These are phyloP conservation scores for Eufriesea mexicana DNA, from an alignment of 1,140 invertebrate species.

Conservation along the genomic window DNA sequence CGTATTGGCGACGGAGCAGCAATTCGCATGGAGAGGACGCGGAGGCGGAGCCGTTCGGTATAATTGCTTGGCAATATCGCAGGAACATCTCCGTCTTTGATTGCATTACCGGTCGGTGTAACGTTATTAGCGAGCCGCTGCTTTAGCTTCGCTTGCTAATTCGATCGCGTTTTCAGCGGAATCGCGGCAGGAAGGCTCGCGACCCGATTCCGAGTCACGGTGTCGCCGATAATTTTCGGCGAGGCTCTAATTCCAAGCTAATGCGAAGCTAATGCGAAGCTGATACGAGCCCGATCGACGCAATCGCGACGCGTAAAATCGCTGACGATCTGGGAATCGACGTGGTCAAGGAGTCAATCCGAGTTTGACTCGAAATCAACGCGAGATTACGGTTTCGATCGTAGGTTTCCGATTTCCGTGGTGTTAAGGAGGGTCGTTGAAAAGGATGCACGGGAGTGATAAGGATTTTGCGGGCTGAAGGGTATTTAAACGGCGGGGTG, in stretches of 20 bases:
- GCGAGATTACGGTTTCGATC: too few relatives aligned
- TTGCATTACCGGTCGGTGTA: constrained; percentile 40
- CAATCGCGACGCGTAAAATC: neutral
- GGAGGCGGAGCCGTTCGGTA: neutral
- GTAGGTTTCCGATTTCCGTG: too few relatives aligned
- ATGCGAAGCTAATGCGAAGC: neutral
- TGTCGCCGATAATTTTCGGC: neutral
- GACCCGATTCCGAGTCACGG: neutral
- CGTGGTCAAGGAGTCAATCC: too few relatives aligned
- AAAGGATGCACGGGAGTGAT: too few relatives aligned
- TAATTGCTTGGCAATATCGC: constrained; percentile 23
- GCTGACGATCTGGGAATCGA: neutral
- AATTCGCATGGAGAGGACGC: neutral
- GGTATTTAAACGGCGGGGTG: neutral
- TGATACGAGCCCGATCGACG: neutral
- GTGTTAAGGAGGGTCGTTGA: too few relatives aligned
- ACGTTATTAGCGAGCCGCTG: constrained; percentile 29
- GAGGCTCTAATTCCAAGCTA: neutral
- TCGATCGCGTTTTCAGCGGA: constrained; percentile 47
- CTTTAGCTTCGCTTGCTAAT: constrained; percentile 35
- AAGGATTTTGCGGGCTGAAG: too few relatives aligned
- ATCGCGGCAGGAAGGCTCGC: neutral
- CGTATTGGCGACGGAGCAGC: neutral
- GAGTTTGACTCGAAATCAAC: too few relatives aligned
- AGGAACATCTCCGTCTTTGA: constrained; percentile 25